Evolutionary conservation across 1,140 invertebrate genomes (phyloP).

Genomic region (Orussus abietinus): DNA sequence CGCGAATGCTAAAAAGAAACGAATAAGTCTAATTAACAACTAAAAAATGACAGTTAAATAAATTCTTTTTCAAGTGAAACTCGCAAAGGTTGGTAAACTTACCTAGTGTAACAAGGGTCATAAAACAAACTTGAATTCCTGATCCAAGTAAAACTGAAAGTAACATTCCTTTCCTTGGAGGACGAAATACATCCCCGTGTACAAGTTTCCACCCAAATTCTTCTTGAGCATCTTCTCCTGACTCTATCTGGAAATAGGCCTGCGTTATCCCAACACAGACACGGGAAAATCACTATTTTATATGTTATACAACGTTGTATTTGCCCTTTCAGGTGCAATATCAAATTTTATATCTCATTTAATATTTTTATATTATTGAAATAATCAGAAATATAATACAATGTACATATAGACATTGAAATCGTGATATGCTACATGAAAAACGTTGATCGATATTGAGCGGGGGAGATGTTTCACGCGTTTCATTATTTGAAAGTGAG

Average conservation of each 20-base stretch:
- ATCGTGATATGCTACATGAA: too few species aligned
- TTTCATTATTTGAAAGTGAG: too few species aligned
- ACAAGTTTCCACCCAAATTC: conserved; percentile 99
- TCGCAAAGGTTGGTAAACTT: conserved; percentile 8
- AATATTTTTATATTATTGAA: too few species aligned
- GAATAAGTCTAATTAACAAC: conserved; percentile 11
- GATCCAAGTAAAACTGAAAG: conserved; percentile 92
- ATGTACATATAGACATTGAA: too few species aligned
- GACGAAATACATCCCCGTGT: conserved; percentile 91
- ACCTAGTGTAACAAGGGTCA: conserved; percentile 68
- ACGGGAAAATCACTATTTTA: conserved; percentile 26
- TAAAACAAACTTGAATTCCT: conserved; percentile 81
- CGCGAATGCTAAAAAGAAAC: conserved; percentile 73
- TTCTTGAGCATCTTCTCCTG: conserved; percentile 95
- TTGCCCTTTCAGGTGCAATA: too few species aligned
- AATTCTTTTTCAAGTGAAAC: conserved; percentile 4
- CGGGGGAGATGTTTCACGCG: too few species aligned
- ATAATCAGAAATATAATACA: too few species aligned
- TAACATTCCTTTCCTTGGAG: conserved; percentile 95
- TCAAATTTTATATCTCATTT: too few species aligned
- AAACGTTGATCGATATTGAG: too few species aligned
- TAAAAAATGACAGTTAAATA: conserved; percentile 1
- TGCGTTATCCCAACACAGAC: conserved; percentile 46
- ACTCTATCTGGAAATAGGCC: conserved; percentile 70
- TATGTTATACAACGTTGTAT: too few species aligned